A percentile compares a stretch with the other conserved stretches of the same genome.
Conservation (phyloP, 2,113 vertebrate genomes). For the Meleagris gallopavo region DNA sequence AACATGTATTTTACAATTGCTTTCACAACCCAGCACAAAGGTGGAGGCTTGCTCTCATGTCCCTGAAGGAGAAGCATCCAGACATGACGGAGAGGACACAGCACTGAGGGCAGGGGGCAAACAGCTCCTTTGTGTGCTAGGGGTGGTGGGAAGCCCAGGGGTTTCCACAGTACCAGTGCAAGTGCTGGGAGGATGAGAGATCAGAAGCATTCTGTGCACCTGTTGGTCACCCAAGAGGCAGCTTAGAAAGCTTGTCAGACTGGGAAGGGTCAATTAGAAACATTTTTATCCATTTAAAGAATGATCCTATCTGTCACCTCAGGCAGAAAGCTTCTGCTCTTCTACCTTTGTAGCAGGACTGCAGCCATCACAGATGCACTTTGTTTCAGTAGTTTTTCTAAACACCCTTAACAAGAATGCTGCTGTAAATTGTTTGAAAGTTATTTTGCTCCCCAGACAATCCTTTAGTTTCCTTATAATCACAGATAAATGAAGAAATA, state of each 20-base stretch:
- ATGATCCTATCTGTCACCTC: background rate
- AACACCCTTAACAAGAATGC: background rate
- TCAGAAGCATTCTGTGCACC: background rate
- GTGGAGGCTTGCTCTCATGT: background rate
- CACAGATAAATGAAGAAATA: constrained; percentile 39
- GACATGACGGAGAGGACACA: background rate
- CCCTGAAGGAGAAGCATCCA: background rate
- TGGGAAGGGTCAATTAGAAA: background rate
- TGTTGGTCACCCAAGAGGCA: background rate
- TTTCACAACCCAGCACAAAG: background rate
- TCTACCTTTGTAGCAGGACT: background rate
- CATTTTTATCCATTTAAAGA: background rate
- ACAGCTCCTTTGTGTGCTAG: background rate
- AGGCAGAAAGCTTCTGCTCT: background rate
- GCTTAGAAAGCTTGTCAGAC: background rate
- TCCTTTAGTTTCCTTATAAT: background rate
- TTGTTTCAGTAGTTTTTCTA: background rate
- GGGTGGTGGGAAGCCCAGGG: background rate
- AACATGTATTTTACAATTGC: background rate
- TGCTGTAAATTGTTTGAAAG: background rate
- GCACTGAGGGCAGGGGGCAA: background rate
- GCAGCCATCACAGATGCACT: background rate
- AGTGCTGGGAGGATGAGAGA: background rate
- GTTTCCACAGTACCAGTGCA: background rate
- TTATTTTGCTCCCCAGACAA: constrained; percentile 28